Evolutionary conservation across 2,797 vertebrate species (phyloP).

Genomic region (Silurus lanzhouensis): DNA sequence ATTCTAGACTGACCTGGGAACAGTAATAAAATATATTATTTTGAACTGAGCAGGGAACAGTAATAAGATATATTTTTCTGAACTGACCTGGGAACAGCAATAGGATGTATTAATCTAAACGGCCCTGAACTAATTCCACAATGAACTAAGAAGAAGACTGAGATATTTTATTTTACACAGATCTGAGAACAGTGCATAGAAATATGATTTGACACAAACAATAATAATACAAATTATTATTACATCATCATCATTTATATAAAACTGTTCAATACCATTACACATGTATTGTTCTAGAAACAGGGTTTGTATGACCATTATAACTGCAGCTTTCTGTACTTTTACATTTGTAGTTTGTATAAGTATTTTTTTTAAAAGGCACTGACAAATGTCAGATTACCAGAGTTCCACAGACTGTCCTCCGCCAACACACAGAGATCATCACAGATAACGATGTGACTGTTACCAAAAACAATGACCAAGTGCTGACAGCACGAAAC

Average conservation of each 20-base stretch:
- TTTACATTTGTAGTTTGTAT: not conserved
- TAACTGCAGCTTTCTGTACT: not conserved
- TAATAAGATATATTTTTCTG: not conserved
- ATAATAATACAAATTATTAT: too few species aligned
- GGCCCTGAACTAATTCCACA: not conserved
- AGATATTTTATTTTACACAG: not conserved
- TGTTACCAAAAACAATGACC: constrained; percentile 33
- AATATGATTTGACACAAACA: too few species aligned
- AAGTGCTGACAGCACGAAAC: constrained; percentile 24
- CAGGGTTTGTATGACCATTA: not conserved
- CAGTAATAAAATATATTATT: too few species aligned
- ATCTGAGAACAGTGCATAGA: not conserved
- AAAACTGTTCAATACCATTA: too few species aligned
- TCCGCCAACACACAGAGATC: constrained; percentile 33
- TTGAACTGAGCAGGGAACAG: too few species aligned
- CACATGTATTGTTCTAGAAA: not conserved
- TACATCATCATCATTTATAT: too few species aligned
- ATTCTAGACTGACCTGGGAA: not conserved
- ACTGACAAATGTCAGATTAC: not conserved
- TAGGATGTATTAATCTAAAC: not conserved
- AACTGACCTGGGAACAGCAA: constrained; percentile 9
- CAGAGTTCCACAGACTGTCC: not conserved
- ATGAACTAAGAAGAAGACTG: not conserved
- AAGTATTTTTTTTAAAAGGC: not conserved
- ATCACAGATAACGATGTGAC: constrained; percentile 32